Evolutionary conservation across 2,797 vertebrate species (phyloP).

Genomic region (Etheostoma nigrum): DNA sequence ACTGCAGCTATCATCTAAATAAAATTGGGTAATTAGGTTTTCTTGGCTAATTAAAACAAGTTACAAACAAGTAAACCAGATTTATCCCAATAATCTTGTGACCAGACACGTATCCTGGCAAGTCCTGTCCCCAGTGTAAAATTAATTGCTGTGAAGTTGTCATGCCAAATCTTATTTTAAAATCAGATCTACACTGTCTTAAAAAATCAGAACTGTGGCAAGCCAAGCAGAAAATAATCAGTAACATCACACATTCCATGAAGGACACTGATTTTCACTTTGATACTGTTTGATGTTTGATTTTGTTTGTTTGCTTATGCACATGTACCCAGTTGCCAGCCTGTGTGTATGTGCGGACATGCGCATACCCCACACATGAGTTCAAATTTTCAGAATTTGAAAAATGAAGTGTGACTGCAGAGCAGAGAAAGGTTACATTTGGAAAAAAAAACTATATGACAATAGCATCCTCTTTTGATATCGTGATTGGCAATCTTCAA

Average conservation of each 20-base stretch:
- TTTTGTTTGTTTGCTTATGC: conserved; percentile 56
- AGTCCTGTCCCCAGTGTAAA: conserved; percentile 54
- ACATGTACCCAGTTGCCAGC: neutral
- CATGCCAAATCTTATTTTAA: conserved; percentile 65
- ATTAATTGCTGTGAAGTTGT: conserved; percentile 73
- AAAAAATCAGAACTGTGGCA: conserved; percentile 61
- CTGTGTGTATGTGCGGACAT: conserved; percentile 7
- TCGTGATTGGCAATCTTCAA: conserved; percentile 74
- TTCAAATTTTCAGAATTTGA: conserved; percentile 46
- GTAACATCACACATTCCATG: conserved; percentile 69
- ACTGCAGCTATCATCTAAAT: neutral
- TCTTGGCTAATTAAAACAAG: neutral
- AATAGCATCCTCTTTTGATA: conserved; percentile 70
- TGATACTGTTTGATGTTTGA: conserved; percentile 69
- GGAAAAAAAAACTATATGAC: conserved; percentile 68
- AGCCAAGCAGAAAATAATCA: conserved; percentile 69
- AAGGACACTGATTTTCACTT: conserved; percentile 72
- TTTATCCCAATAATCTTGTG: conserved; percentile 16
- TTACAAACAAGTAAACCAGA: conserved; percentile 8
- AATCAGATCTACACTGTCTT: conserved; percentile 67
- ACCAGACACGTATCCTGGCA: conserved; percentile 29
- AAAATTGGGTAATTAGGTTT: conserved; percentile 4
- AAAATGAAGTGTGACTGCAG: conserved; percentile 56
- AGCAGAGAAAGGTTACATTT: conserved; percentile 59
- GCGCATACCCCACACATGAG: neutral